Evolutionary conservation across 2,797 vertebrate species (phyloP).

Genomic region (Sebastes vulpes): DNA sequence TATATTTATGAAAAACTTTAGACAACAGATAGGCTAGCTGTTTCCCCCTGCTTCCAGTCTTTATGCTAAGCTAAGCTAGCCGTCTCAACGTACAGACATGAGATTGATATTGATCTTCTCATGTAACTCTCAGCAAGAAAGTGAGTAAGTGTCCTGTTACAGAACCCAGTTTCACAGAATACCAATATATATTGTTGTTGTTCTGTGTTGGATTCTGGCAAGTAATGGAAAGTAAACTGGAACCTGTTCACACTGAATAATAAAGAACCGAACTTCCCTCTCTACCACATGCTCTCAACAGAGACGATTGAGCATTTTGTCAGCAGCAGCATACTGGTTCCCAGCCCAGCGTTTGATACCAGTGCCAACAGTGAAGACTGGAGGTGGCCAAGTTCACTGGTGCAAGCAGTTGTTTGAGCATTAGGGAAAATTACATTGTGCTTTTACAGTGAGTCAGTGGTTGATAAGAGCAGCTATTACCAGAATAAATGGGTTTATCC

Average conservation of each 20-base stretch:
- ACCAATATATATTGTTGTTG: background rate
- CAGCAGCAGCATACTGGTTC: background rate
- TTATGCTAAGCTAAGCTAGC: background rate
- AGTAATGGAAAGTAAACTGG: background rate
- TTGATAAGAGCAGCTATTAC: conserved; percentile 63
- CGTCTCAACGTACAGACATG: background rate
- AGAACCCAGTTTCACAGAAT: background rate
- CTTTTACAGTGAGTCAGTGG: conserved; percentile 46
- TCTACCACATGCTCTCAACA: background rate
- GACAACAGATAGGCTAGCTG: background rate
- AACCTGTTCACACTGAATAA: background rate
- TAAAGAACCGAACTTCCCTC: background rate
- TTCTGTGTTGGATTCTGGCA: background rate
- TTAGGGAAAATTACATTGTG: conserved; percentile 53
- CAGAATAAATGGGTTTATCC: conserved; percentile 56
- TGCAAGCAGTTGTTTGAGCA: conserved; percentile 37
- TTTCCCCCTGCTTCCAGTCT: background rate
- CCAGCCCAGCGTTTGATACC: background rate
- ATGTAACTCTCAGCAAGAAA: background rate
- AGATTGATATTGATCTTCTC: background rate
- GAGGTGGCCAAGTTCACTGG: conserved; percentile 12
- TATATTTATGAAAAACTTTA: background rate
- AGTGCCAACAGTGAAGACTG: background rate
- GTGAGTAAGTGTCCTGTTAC: background rate
- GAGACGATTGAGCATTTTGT: background rate